Evolutionary conservation across 2,888 invertebrate species (phyloP), one percentile per base, ranked within the genome.

Genomic region (Lasioglossum figueresi): DNA sequence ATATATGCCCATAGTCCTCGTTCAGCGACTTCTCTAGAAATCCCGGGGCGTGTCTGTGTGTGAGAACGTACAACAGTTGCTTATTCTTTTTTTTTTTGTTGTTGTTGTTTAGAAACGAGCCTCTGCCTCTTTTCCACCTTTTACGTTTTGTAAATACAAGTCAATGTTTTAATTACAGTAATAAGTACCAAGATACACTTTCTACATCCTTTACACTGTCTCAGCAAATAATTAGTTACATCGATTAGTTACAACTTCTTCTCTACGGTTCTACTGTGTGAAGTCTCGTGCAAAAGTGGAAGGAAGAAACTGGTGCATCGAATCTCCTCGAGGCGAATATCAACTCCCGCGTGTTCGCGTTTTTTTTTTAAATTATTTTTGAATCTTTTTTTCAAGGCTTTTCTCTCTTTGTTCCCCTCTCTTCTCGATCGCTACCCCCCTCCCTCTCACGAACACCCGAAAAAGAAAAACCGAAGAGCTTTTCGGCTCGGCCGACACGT

Each of bases 231-330:
- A 66, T 90, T 91, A 90, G 88, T 91, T 91, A 91, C 91, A 89
- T 66, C 66, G 37, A 90, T 90, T 91, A 90, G 88, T 91, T 91
- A 91, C 91, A 89, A 91, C 79, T 90, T 88, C 74, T 86, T 82
- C 82, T 91, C 90, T 91, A 91, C 91, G 82, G 82, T 59, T 89
- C 90, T 91, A 91, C 90, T 91, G 88, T 89, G 90, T 89, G 88
- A 88, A 91, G 86, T 91, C 82, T 86, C 90, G 90, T 91, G 90
- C 90, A 91, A 89, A 89, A 91, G 91, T 91, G 91, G 89, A 90
- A 90, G 90, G 90, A 90, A 89, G 90, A 91, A 88, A 90, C 88
- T 90, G 89, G 89, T 90, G 88, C 90, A 90, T 90, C 90, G 90
- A 90, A 90, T 90, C 90, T 90, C 90, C 89, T 89, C 88, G 89